Conservation (phyloP, 2,113 vertebrate species). For the Tympanuchus pallidicinctus region DNA sequence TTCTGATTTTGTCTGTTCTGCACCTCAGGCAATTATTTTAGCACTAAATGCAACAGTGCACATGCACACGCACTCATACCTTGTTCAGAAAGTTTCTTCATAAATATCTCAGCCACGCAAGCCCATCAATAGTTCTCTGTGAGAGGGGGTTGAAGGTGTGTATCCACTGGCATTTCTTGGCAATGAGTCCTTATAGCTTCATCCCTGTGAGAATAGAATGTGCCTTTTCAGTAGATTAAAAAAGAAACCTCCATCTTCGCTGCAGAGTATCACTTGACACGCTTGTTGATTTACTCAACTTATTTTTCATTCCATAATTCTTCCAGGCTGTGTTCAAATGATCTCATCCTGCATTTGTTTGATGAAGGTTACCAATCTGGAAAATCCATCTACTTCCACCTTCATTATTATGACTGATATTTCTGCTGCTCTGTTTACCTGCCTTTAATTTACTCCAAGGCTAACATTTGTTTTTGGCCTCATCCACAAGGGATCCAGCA, state of each 20-base stretch:
- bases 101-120: background rate
- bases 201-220: background rate
- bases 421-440: background rate
- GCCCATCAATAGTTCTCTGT: background rate
- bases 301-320: constrained; percentile 48
- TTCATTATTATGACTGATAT: constrained; percentile 43
- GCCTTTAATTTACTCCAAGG: constrained; percentile 51
- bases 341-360: constrained; percentile 35
- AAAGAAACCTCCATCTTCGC: constrained; percentile 21
- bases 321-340: background rate
- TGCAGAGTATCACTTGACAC: background rate
- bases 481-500: background rate
- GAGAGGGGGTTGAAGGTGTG: background rate
- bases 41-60: background rate
- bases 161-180: background rate
- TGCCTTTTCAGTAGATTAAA: constrained; percentile 48
- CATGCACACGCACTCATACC: background rate
- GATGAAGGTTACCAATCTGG: constrained; percentile 51
- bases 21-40: background rate
- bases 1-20: background rate
- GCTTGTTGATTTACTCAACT: constrained; percentile 37
- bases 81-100: background rate
- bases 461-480: background rate
- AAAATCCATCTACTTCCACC: constrained; percentile 22
- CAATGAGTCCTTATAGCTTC: background rate